Evolutionary conservation across 2,888 invertebrate species (phyloP).

Genomic region (Lasioglossum figueresi): DNA sequence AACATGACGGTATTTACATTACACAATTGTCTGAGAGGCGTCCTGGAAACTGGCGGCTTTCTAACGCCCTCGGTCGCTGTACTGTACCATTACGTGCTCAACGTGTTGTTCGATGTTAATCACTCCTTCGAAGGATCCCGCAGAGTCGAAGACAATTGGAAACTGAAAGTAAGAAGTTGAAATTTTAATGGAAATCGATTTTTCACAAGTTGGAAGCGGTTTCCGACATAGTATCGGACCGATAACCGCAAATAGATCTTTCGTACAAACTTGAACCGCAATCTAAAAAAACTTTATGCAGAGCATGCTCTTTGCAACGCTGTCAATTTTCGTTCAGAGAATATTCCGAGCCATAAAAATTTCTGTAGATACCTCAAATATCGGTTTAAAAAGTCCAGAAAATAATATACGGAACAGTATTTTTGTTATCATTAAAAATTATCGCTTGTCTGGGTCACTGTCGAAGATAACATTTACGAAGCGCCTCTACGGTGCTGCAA

Average conservation of each 20-base stretch:
- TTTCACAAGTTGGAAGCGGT: not conserved
- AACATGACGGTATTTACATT: conserved; percentile 52
- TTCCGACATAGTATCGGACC: not conserved
- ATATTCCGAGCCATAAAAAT: not conserved
- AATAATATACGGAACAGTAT: not conserved
- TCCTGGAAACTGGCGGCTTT: conserved; percentile 31
- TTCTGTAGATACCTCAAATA: not conserved
- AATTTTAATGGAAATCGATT: not conserved
- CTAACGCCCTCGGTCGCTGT: conserved; percentile 35
- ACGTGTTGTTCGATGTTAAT: conserved; percentile 1
- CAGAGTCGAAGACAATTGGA: not conserved
- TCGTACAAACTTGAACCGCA: not conserved
- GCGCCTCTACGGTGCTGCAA: not conserved
- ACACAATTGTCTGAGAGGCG: conserved; percentile 40
- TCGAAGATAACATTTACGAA: not conserved
- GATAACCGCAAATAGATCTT: too few relatives aligned
- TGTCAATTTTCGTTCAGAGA: not conserved
- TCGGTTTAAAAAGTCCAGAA: not conserved
- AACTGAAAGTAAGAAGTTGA: not conserved
- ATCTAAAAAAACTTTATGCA: not conserved
- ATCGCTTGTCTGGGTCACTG: not conserved
- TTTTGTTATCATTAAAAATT: not conserved
- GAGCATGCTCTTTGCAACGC: not conserved
- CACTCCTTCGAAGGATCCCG: not conserved
- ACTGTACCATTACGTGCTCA: not conserved